phyloP scores from a whole-genome alignment of 2,113 vertebrate genomes.

The Notarius quadriscutis region DNA sequence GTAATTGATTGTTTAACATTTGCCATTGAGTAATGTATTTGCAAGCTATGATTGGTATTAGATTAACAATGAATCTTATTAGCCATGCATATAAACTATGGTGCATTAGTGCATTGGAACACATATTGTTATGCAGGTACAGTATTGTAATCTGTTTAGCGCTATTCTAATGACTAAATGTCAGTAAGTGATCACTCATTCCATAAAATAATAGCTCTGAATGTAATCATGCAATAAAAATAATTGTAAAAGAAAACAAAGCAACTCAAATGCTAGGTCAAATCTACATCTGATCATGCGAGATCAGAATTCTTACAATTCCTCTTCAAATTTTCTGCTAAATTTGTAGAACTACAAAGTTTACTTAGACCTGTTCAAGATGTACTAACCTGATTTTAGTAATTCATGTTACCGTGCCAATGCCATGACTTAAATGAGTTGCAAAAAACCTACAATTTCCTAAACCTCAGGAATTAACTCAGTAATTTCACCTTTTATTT shows the following conservation, averaged over 20 bases:
- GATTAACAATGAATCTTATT: background rate
- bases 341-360: background rate
- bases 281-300: background rate
- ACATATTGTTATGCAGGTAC: background rate
- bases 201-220: background rate
- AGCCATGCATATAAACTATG: background rate
- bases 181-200: background rate
- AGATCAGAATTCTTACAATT: background rate
- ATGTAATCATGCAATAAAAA: background rate
- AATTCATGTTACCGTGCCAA: background rate
- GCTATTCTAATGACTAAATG: background rate
- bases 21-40: background rate
- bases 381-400: background rate
- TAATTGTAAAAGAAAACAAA: background rate
- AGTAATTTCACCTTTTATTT: background rate
- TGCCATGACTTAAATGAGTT: background rate
- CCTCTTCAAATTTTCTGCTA: background rate
- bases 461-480: background rate
- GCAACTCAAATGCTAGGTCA: background rate
- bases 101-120: background rate
- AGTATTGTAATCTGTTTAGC: background rate
- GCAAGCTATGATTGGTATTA: background rate
- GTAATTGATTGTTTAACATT: background rate
- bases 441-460: background rate
- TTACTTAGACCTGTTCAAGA: background rate